Conservation (phyloP, 2,888 invertebrate species). For the Rhagonycha lutea region DNA sequence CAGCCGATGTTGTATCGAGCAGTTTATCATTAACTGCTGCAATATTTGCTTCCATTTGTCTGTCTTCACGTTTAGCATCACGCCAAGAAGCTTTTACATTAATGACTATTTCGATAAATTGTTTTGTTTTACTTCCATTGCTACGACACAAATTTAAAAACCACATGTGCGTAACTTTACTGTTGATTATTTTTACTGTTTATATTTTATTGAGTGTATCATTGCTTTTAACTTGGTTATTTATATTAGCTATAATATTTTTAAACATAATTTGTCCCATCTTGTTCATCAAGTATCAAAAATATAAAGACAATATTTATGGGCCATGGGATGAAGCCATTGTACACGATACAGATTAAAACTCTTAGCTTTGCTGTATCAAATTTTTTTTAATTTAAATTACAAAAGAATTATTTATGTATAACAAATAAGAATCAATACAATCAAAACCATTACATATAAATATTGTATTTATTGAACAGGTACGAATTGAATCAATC, state of each 20-base stretch:
- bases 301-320: constrained; percentile 87
- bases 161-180: constrained; percentile 59
- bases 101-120: constrained; percentile 84
- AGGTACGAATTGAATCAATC: constrained; percentile 77
- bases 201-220: constrained; percentile 63
- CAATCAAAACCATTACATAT: constrained; percentile 7
- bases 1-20: constrained; percentile 86
- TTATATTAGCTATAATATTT: constrained; percentile 63
- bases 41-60: constrained; percentile 91
- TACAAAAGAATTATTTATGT: constrained; percentile 23
- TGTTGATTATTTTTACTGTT: constrained; percentile 59
- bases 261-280: constrained; percentile 75
- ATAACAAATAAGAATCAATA: constrained; percentile 25
- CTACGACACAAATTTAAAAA: constrained; percentile 66
- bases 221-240: constrained; percentile 62
- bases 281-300: constrained; percentile 76
- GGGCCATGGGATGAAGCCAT: constrained; percentile 98
- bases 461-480: constrained; percentile 52
- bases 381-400: neutral
- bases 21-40: constrained; percentile 93
- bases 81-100: constrained; percentile 88
- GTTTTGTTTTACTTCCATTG: constrained; percentile 88
- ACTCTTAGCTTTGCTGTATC: neutral
- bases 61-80: constrained; percentile 87
- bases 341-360: constrained; percentile 63